Percentiles rank a stretch among this genome's conserved stretches.
Evolutionary conservation across 2,113 vertebrate genomes (phyloP).

Genomic region (Scophthalmus maximus): DNA sequence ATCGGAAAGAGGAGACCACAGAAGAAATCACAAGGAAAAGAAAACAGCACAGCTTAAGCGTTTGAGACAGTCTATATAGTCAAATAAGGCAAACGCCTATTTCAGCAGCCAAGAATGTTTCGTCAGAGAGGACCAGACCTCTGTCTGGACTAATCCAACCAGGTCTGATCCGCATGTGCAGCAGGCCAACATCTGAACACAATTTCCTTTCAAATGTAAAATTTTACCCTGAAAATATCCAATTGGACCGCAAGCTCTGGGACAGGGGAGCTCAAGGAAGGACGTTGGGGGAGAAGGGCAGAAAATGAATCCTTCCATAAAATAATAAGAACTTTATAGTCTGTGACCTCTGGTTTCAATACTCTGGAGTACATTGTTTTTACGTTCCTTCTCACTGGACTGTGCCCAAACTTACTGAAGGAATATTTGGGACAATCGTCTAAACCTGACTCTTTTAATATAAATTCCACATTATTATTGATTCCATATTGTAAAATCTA

Average conservation of each 20-base stretch:
- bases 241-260: conserved; percentile 58
- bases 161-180: conserved; percentile 58
- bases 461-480: conserved; percentile 9
- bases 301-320: conserved; percentile 63
- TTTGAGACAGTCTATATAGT: conserved; percentile 47
- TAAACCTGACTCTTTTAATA: conserved; percentile 5
- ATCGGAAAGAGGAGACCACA: conserved; percentile 22
- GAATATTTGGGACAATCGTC: conserved; percentile 35
- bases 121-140: conserved; percentile 67
- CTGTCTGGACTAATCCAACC: conserved; percentile 74
- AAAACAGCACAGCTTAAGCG: conserved; percentile 45
- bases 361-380: conserved; percentile 57
- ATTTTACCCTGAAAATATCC: conserved; percentile 77
- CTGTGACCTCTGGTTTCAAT: conserved; percentile 68
- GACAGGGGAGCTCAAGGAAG: conserved; percentile 46
- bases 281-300: conserved; percentile 19
- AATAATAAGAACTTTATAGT: conserved; percentile 75
- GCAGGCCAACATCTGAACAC: conserved; percentile 77
- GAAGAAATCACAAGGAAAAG: conserved; percentile 42
- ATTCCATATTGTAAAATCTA: conserved; percentile 11
- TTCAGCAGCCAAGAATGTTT: conserved; percentile 65
- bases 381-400: conserved; percentile 46
- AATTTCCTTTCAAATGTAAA: conserved; percentile 80
- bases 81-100: conserved; percentile 63
- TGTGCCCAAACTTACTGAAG: conserved; percentile 32